Conservation (phyloP, 2,888 invertebrate genomes). For the Nemoura dubitans region DNA sequence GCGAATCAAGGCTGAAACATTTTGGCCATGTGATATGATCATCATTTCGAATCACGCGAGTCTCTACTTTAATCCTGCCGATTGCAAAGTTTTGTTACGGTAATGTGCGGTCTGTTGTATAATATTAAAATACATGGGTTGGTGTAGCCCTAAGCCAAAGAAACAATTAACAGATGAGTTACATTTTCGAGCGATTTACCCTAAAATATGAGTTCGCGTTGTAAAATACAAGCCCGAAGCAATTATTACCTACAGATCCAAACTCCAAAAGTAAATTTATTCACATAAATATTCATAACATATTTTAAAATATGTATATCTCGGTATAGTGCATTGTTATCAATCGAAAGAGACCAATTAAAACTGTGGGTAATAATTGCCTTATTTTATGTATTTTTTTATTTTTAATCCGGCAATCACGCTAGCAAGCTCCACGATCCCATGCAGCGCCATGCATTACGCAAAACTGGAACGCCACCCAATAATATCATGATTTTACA, state of each 20-base stretch:
- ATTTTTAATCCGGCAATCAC: background rate
- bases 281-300: background rate
- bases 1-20: background rate
- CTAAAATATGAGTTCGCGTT: background rate
- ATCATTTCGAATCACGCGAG: background rate
- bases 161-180: background rate
- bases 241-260: background rate
- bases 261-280: background rate
- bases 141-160: background rate
- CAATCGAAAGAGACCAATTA: background rate
- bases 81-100: background rate
- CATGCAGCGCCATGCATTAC: background rate
- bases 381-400: background rate
- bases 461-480: background rate
- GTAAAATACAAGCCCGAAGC: background rate
- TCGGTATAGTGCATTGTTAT: background rate
- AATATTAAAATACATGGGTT: background rate
- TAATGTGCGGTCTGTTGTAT: background rate
- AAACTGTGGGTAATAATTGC: background rate
- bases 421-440: background rate
- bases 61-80: background rate
- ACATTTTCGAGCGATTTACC: background rate
- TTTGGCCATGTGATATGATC: background rate
- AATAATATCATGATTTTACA: background rate
- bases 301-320: too few species aligned